phyloP scores from a whole-genome alignment of 2,113 vertebrate species.

The Anolis carolinensis region DNA sequence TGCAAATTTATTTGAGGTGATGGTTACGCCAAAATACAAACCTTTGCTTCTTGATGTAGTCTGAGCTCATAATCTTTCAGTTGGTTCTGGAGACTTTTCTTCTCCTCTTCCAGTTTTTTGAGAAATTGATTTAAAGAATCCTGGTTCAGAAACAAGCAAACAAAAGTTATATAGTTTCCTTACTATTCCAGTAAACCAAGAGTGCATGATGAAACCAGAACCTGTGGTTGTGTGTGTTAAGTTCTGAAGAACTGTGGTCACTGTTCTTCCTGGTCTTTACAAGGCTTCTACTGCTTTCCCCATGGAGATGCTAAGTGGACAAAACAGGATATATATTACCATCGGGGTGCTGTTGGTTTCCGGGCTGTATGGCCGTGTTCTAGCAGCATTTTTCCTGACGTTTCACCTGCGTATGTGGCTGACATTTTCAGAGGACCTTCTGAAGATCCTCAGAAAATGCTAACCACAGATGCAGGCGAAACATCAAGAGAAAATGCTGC shows the following conservation, averaged over 20 bases:
- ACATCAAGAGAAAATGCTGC: too few species aligned
- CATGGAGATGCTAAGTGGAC: slow-evolving; percentile 5
- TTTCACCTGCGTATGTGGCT: too few species aligned
- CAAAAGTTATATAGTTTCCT: slow-evolving; percentile 13
- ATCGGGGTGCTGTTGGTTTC: too few species aligned
- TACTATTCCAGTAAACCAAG: slow-evolving; percentile 13
- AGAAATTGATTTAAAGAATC: slow-evolving; percentile 79
- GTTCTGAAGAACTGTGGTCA: slow-evolving; percentile 2
- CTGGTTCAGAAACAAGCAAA: slow-evolving; percentile 67
- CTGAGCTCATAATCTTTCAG: slow-evolving; percentile 81
- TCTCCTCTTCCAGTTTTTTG: slow-evolving; percentile 81
- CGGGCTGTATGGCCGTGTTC: too few species aligned
- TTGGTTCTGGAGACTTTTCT: slow-evolving; percentile 79
- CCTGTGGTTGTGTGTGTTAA: neutral
- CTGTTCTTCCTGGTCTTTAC: neutral
- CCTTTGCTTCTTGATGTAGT: slow-evolving; percentile 87
- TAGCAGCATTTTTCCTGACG: too few species aligned
- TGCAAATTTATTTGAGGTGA: slow-evolving; percentile 12
- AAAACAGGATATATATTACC: slow-evolving; percentile 17
- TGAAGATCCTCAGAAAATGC: too few species aligned
- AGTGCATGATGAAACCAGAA: slow-evolving; percentile 1
- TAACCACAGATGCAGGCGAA: too few species aligned
- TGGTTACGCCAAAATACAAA: slow-evolving; percentile 56
- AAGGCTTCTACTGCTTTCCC: neutral
- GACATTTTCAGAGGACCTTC: too few species aligned